A percentile compares a stretch with the other conserved stretches of the same genome.
phyloP scores from a whole-genome alignment of 2,888 invertebrate genomes.

The Hylaea fasciaria region DNA sequence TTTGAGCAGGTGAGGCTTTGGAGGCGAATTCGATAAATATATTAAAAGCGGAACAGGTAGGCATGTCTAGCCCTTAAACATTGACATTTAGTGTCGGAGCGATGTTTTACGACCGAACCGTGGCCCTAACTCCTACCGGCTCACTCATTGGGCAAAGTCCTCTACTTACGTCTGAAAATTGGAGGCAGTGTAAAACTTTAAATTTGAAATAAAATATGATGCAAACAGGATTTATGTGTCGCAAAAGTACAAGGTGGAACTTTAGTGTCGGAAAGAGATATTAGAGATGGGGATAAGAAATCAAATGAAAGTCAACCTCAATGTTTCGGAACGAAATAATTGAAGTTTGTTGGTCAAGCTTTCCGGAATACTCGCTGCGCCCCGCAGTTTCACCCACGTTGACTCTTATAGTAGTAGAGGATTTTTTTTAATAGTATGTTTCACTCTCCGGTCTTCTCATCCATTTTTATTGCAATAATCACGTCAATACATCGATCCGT shows the following conservation, averaged over 20 bases:
- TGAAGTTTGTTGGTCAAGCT: no score
- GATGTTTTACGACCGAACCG: conserved; percentile 64
- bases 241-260: not conserved
- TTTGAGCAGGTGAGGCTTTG: conserved; percentile 24
- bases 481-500: no score
- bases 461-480: no score
- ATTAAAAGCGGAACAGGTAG: conserved; percentile 24
- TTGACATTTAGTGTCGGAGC: conserved; percentile 72
- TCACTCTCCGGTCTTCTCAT: no score
- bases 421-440: no score
- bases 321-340: no score
- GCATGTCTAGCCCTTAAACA: conserved; percentile 54
- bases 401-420: no score
- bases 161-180: conserved; percentile 39
- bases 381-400: no score
- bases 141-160: conserved; percentile 26
- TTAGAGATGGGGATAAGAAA: not conserved
- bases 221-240: not conserved
- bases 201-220: conserved; percentile 5
- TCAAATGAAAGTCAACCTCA: not conserved
- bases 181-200: conserved; percentile 4
- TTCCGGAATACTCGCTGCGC: no score
- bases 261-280: not conserved
- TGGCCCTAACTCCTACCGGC: conserved; percentile 28
- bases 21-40: conserved; percentile 27